These are phyloP conservation scores for Formica aserva DNA, from an alignment of 2,888 invertebrate genomes.

Conservation along the genomic window DNA sequence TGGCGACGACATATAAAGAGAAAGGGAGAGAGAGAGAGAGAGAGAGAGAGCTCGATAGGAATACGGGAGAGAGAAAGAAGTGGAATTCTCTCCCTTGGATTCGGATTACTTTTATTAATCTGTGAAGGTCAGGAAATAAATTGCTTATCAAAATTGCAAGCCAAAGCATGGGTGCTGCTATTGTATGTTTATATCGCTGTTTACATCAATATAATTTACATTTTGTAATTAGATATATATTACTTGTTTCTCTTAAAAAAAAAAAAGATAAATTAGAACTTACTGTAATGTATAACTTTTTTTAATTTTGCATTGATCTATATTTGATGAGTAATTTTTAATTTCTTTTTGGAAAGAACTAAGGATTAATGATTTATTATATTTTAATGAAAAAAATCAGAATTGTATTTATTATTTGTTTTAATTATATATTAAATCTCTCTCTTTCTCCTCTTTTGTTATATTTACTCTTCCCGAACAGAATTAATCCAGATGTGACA, in stretches of 20 bases:
- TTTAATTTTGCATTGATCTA: background rate
- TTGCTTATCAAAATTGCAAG: background rate
- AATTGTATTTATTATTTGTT: background rate
- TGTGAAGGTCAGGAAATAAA: constrained; percentile 10
- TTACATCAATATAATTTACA: background rate
- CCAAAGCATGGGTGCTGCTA: background rate
- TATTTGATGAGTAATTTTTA: background rate
- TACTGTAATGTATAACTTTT: background rate
- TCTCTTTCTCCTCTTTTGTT: background rate
- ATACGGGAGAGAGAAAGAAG: background rate
- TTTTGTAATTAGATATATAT: constrained; percentile 22
- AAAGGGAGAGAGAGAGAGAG: background rate
- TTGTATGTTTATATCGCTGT: background rate
- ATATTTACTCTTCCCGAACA: background rate
- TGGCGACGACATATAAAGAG: constrained; percentile 14
- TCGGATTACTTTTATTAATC: constrained; percentile 40
- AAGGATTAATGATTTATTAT: background rate
- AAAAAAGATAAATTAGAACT: background rate
- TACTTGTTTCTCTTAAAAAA: background rate
- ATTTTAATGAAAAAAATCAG: background rate
- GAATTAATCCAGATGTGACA: background rate
- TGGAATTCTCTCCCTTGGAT: constrained; percentile 15
- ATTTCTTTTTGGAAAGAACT: background rate
- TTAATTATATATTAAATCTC: background rate
- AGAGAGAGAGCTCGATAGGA: background rate